phyloP scores from a whole-genome alignment of 2,888 invertebrate species.

The Tricholauxania praeusta region DNA sequence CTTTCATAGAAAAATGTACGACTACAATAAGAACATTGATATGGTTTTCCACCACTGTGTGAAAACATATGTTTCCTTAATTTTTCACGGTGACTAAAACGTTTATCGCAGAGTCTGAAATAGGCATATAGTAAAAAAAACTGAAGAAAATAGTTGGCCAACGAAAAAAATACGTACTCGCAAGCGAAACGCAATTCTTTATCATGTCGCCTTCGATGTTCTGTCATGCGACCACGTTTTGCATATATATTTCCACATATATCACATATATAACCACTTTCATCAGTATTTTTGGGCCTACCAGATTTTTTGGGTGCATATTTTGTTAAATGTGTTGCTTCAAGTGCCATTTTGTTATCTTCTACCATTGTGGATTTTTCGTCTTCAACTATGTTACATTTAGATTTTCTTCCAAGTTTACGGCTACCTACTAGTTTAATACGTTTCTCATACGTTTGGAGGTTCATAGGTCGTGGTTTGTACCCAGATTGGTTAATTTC shows the following conservation, averaged over 20 bases:
- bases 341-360: background rate
- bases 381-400: constrained; percentile 15
- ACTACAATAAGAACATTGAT: constrained; percentile 61
- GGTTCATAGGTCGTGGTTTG: background rate
- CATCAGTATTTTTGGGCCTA: constrained; percentile 42
- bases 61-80: constrained; percentile 63
- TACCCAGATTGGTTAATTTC: background rate
- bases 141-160: background rate
- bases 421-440: background rate
- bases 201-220: constrained; percentile 62
- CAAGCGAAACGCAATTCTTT: constrained; percentile 57
- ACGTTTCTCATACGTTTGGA: background rate
- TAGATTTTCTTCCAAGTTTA: constrained; percentile 4
- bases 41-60: constrained; percentile 62
- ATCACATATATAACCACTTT: constrained; percentile 61
- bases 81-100: constrained; percentile 61
- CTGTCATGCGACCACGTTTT: constrained; percentile 63
- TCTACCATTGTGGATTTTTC: background rate
- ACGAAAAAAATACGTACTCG: constrained; percentile 56
- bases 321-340: constrained; percentile 2
- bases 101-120: constrained; percentile 58
- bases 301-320: constrained; percentile 5
- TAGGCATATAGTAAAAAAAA: background rate
- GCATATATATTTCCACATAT: constrained; percentile 62
- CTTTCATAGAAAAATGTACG: constrained; percentile 64